Conservation (phyloP, 2,888 invertebrate genomes). For the Ophonus ardosiacus region DNA sequence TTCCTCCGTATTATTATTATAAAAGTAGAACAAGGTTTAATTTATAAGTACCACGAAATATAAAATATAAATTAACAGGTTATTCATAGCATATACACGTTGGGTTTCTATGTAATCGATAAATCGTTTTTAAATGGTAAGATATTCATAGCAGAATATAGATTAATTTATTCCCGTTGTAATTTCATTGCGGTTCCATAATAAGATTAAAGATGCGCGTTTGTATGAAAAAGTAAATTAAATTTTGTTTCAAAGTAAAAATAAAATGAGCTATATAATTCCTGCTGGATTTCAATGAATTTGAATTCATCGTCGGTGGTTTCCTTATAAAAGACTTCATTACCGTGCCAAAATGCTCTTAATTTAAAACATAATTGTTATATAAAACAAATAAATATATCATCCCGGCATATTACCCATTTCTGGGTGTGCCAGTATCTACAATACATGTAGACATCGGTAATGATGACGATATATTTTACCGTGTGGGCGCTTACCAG, state of each 20-base stretch:
- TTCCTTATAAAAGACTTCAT: not conserved
- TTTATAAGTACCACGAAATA: not conserved
- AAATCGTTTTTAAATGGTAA: slow-evolving; percentile 9
- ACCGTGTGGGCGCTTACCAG: no score
- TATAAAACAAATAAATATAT: no score
- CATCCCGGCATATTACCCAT: no score
- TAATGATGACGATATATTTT: no score
- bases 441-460: no score
- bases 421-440: no score
- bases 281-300: not conserved
- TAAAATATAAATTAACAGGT: slow-evolving; percentile 8
- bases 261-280: not conserved
- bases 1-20: not conserved
- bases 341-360: no score
- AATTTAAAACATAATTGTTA: no score
- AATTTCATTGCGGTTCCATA: not conserved
- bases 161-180: not conserved
- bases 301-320: not conserved
- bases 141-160: not conserved
- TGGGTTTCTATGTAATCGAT: not conserved
- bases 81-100: slow-evolving; percentile 7
- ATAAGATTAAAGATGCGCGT: slow-evolving; percentile 23
- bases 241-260: slow-evolving; percentile 6
- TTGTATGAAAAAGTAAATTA: slow-evolving; percentile 20
- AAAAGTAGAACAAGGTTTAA: not conserved